phyloP scores from a whole-genome alignment of 2,797 vertebrate species.

The Sarcoramphus papa region DNA sequence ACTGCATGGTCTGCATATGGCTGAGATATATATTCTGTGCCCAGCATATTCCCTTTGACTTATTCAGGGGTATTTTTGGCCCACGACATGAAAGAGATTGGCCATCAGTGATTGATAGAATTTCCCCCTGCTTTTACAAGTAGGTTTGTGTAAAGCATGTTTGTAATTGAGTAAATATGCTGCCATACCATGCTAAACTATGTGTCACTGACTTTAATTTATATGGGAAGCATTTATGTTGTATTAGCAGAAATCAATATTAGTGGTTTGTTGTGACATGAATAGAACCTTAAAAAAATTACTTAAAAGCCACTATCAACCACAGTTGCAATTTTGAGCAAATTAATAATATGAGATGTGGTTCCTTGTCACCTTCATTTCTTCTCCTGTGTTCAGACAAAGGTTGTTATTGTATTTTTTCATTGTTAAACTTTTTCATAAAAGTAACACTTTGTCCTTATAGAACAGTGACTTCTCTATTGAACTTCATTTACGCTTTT shows the following conservation, averaged over 20 bases:
- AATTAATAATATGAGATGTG: neutral
- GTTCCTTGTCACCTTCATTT: neutral
- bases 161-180: neutral
- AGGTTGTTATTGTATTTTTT: neutral
- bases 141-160: neutral
- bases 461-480: neutral
- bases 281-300: neutral
- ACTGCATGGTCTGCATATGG: neutral
- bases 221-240: neutral
- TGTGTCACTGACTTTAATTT: neutral
- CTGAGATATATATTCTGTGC: neutral
- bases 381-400: neutral
- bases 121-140: neutral
- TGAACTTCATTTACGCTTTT: neutral
- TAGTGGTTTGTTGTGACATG: neutral
- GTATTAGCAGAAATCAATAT: conserved; percentile 11
- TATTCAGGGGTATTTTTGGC: neutral
- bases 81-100: neutral
- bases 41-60: neutral
- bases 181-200: neutral
- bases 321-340: neutral
- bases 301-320: neutral
- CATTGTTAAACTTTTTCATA: neutral
- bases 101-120: neutral
- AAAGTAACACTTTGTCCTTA: neutral